Evolutionary conservation across 2,888 invertebrate species (phyloP).

Genomic region (Choreutis nemorana): DNA sequence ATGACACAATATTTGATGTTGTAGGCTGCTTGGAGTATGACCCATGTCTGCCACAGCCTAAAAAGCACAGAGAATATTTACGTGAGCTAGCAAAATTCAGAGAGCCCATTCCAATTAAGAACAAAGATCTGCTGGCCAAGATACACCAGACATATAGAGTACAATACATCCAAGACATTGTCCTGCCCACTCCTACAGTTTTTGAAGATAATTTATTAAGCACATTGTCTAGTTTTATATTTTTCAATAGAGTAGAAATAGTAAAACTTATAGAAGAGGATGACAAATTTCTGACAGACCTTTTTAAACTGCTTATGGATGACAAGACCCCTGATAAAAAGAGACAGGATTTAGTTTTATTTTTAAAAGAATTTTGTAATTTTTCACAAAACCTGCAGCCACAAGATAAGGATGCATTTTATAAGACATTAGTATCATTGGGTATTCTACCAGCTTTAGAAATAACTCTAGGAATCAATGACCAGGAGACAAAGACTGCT

Average conservation of each 20-base stretch:
- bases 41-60: slow-evolving; percentile 84
- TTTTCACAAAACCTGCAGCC: slow-evolving; percentile 99
- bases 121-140: slow-evolving; percentile 93
- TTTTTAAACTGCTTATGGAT: slow-evolving; percentile 93
- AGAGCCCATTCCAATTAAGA: slow-evolving; percentile 94
- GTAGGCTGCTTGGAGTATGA: slow-evolving; percentile 99
- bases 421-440: slow-evolving; percentile 90
- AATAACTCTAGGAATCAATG: slow-evolving; percentile 90
- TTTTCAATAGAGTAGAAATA: slow-evolving; percentile 99
- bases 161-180: slow-evolving; percentile 99
- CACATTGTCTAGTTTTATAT: slow-evolving; percentile 97
- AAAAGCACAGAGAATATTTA: slow-evolving; percentile 95
- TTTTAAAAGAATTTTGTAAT: slow-evolving; percentile 98
- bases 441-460: slow-evolving; percentile 90
- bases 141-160: slow-evolving; percentile 99
- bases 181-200: slow-evolving; percentile 97
- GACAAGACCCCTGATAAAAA: slow-evolving; percentile 84
- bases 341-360: slow-evolving; percentile 92
- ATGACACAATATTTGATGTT: slow-evolving; percentile 96
- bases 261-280: slow-evolving; percentile 98
- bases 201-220: slow-evolving; percentile 99
- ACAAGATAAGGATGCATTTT: slow-evolving; percentile 96
- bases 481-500: slow-evolving; percentile 93
- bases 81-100: slow-evolving; percentile 90
- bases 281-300: slow-evolving; percentile 93